Conservation (phyloP, 1,140 invertebrate species). For the Leptopilina boulardi region DNA sequence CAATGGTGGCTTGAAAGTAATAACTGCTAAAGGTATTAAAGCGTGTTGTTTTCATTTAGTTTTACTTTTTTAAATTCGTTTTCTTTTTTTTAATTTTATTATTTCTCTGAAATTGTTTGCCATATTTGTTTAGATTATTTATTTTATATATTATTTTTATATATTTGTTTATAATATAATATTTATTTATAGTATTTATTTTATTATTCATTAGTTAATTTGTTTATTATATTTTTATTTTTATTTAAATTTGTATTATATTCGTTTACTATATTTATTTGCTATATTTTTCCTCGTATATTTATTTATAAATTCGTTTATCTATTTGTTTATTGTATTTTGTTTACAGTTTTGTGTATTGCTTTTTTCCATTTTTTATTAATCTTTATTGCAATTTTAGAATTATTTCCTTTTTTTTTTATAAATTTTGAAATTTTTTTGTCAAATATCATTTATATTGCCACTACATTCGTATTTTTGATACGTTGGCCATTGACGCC, state of each 20-base stretch:
- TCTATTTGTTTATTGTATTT: background rate
- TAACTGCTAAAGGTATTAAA: slow-evolving; percentile 26
- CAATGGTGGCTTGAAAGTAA: slow-evolving; percentile 18
- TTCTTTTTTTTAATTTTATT: background rate
- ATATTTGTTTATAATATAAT: too few relatives aligned
- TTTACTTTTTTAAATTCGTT: background rate
- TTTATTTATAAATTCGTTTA: too few relatives aligned
- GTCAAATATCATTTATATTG: slow-evolving; percentile 1
- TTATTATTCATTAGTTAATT: background rate
- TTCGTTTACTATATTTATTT: too few relatives aligned
- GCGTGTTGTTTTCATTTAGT: slow-evolving; percentile 10
- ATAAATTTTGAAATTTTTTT: background rate
- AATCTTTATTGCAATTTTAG: background rate
- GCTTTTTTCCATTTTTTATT: background rate
- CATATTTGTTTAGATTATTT: too few relatives aligned
- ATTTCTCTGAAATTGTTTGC: too few relatives aligned
- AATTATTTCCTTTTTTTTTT: background rate
- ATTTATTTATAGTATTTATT: too few relatives aligned
- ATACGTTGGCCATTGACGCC: slow-evolving; percentile 23
- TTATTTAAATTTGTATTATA: too few relatives aligned
- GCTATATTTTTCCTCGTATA: too few relatives aligned
- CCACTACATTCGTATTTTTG: slow-evolving; percentile 8
- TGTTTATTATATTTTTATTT: background rate
- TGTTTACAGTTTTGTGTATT: slow-evolving; percentile 32
- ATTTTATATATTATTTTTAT: too few relatives aligned